A percentile compares a stretch with the other conserved stretches of the same genome.
Evolutionary conservation across 2,888 invertebrate genomes (phyloP).

Genomic region (Antheraea assamensis): DNA sequence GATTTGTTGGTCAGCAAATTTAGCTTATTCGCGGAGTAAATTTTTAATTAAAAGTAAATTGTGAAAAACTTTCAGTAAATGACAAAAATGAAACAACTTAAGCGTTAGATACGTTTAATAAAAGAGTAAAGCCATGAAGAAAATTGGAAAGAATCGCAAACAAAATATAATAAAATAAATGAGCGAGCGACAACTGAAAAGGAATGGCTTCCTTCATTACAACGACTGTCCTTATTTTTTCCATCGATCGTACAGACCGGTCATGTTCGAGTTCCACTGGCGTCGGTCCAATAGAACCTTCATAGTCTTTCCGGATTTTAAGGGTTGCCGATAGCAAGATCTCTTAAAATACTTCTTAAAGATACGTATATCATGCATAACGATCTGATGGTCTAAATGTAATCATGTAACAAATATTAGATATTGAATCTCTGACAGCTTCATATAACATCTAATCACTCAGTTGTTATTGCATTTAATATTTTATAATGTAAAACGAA

Average conservation of each 20-base stretch:
- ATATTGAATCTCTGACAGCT: too few species aligned
- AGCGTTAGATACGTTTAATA: slow-evolving; percentile 6
- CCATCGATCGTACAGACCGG: slow-evolving; percentile 25
- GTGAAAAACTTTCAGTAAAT: neutral
- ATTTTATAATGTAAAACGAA: too few species aligned
- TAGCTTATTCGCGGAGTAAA: neutral
- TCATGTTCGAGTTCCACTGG: slow-evolving; percentile 31
- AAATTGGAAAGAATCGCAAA: slow-evolving; percentile 18
- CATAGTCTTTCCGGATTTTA: slow-evolving; percentile 20
- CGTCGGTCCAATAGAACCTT: slow-evolving; percentile 42
- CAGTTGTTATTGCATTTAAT: too few species aligned
- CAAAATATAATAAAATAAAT: slow-evolving; percentile 18
- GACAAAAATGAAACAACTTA: neutral
- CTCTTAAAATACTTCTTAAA: neutral
- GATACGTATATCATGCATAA: neutral
- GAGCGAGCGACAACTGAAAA: slow-evolving; percentile 18
- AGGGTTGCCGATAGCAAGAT: slow-evolving; percentile 7
- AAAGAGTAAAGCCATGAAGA: slow-evolving; percentile 16
- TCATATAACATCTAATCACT: too few species aligned
- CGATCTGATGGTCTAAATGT: neutral
- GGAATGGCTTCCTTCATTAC: slow-evolving; percentile 36
- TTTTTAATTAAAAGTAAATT: neutral
- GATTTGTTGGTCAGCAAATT: neutral
- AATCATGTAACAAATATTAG: too few species aligned
- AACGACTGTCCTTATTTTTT: slow-evolving; percentile 33